Evolutionary conservation across 2,888 invertebrate genomes (phyloP).

Genomic region (Cephus pygmeus): DNA sequence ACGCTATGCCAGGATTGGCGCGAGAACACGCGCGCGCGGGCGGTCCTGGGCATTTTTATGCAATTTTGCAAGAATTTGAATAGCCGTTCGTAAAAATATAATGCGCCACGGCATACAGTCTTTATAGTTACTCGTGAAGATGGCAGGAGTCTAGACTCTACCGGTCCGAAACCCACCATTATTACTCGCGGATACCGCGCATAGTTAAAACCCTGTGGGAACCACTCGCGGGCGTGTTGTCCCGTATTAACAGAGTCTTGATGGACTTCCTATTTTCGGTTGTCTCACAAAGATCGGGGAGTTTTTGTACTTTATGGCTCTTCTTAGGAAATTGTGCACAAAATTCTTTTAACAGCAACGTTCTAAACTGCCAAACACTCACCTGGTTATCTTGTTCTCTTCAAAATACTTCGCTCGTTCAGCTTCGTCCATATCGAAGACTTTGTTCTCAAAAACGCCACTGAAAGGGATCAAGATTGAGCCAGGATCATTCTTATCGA

Average conservation of each 20-base stretch:
- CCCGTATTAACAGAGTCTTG: too few species aligned
- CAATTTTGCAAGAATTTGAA: conserved; percentile 65
- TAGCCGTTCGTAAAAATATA: conserved; percentile 61
- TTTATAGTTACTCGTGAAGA: conserved; percentile 41
- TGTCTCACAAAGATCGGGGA: neutral
- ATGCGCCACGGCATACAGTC: conserved; percentile 42
- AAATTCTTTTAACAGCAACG: too few species aligned
- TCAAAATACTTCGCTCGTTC: conserved; percentile 84
- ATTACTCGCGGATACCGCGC: conserved; percentile 33
- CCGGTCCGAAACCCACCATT: conserved; percentile 47
- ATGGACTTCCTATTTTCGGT: neutral
- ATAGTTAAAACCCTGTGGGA: conserved; percentile 44
- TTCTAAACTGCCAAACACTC: conserved; percentile 35
- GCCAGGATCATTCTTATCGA: conserved; percentile 96
- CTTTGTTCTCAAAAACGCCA: conserved; percentile 87
- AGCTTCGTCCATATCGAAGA: conserved; percentile 85
- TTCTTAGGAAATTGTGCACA: neutral
- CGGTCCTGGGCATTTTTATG: conserved; percentile 44
- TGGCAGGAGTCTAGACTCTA: conserved; percentile 55
- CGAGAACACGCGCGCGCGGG: conserved; percentile 26
- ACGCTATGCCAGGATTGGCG: conserved; percentile 14
- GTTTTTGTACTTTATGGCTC: neutral
- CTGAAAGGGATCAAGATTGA: conserved; percentile 96
- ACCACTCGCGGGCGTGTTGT: conserved; percentile 20
- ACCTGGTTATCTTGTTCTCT: conserved; percentile 86